These are phyloP conservation scores for Danio choprae DNA, from an alignment of 2,797 vertebrate genomes.

Conservation along the genomic window DNA sequence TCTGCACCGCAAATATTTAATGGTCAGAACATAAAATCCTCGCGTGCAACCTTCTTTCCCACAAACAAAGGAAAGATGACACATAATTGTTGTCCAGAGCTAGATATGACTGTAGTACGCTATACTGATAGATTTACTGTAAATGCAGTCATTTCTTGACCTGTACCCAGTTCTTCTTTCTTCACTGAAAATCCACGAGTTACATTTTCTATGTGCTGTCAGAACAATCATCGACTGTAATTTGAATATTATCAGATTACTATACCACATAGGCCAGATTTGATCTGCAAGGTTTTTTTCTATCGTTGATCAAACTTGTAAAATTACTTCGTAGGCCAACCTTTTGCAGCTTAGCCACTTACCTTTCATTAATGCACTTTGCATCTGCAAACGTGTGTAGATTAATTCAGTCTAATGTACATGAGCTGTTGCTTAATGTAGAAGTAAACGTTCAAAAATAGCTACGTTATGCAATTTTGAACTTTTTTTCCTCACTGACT, in stretches of 20 bases:
- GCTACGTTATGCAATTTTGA: neutral
- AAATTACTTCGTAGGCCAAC: slow-evolving; percentile 7
- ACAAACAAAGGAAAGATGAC: neutral
- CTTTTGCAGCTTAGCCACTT: neutral
- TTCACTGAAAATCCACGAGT: neutral
- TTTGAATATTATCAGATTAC: neutral
- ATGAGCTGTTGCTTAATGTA: neutral
- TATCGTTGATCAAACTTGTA: neutral
- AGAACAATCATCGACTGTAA: neutral
- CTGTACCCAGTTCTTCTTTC: neutral
- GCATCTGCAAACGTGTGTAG: neutral
- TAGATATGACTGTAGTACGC: neutral
- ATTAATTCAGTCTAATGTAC: neutral
- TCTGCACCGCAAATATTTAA: neutral
- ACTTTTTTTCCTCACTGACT: neutral
- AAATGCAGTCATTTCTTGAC: neutral
- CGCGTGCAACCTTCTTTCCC: neutral
- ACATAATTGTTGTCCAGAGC: neutral
- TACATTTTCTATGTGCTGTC: neutral
- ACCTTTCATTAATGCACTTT: neutral
- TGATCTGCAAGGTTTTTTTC: neutral
- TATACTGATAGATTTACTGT: neutral
- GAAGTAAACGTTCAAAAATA: neutral
- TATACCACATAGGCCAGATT: neutral
- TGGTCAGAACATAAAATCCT: neutral